Conservation (phyloP, 2,888 invertebrate species). For the Pomacea canaliculata region DNA sequence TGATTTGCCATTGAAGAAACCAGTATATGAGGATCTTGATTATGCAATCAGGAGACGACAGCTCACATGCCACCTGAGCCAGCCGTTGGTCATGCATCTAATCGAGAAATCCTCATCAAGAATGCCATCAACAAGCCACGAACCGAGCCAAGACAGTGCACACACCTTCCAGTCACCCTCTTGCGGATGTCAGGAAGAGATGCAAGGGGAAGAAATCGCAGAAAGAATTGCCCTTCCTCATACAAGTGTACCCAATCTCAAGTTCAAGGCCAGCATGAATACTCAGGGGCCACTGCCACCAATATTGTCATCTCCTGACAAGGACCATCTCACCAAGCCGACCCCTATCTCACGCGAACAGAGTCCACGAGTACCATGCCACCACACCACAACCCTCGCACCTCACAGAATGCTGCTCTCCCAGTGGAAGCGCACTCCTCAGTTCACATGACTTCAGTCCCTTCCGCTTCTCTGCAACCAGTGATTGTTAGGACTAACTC, state of each 20-base stretch:
- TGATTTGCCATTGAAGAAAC: slow-evolving; percentile 13
- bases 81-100: slow-evolving; percentile 12
- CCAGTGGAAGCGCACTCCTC: slow-evolving; percentile 17
- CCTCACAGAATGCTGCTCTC: background rate
- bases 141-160: background rate
- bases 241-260: slow-evolving; percentile 35
- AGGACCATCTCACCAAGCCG: slow-evolving; percentile 20
- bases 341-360: slow-evolving; percentile 4
- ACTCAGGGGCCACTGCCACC: background rate
- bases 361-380: background rate
- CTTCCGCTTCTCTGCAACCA: slow-evolving; percentile 24
- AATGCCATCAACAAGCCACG: slow-evolving; percentile 14
- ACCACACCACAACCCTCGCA: too few species aligned
- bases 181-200: background rate
- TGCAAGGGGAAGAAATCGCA: background rate
- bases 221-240: slow-evolving; percentile 10
- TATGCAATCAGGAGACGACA: too few species aligned
- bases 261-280: slow-evolving; percentile 20
- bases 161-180: slow-evolving; percentile 19
- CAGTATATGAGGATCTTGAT: slow-evolving; percentile 3
- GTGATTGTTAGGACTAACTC: slow-evolving; percentile 19
- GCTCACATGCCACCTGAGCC: slow-evolving; percentile 1
- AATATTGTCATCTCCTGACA: background rate
- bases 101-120: slow-evolving; percentile 18
- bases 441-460: slow-evolving; percentile 31